A percentile compares a stretch with the other conserved stretches of the same genome.
These are phyloP conservation scores for Watsonalla cultraria DNA, from an alignment of 2,888 invertebrate species.

Conservation along the genomic window DNA sequence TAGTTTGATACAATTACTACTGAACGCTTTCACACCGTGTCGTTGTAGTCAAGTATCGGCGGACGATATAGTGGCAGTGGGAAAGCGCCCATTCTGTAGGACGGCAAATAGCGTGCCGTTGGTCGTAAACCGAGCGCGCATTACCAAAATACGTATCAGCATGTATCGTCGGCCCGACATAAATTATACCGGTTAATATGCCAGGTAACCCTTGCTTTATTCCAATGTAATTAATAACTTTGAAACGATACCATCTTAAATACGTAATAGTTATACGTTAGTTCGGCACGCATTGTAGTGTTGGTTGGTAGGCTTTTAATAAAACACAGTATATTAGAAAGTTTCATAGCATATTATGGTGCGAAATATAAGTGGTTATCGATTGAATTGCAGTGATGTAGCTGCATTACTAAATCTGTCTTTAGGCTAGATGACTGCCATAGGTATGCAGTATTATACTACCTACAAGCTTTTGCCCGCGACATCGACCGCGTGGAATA, in stretches of 20 bases:
- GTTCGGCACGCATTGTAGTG: not conserved
- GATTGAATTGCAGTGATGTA: too few species aligned
- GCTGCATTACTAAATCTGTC: too few species aligned
- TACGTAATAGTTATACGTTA: conserved; percentile 18
- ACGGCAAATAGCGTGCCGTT: conserved; percentile 45
- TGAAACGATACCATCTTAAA: conserved; percentile 56
- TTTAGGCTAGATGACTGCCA: too few species aligned
- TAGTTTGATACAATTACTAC: too few species aligned
- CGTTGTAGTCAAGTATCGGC: too few species aligned
- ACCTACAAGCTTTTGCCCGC: too few species aligned
- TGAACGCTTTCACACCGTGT: too few species aligned
- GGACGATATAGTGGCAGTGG: too few species aligned
- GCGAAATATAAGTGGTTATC: too few species aligned
- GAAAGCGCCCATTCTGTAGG: not conserved
- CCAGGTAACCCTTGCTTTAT: conserved; percentile 58
- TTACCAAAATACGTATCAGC: conserved; percentile 65
- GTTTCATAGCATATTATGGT: too few species aligned
- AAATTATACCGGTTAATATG: conserved; percentile 68
- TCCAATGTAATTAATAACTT: conserved; percentile 68
- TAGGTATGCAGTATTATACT: too few species aligned
- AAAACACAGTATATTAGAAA: not conserved
- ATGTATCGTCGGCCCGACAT: conserved; percentile 62
- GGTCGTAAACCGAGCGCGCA: conserved; percentile 56
- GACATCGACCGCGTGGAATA: too few species aligned
- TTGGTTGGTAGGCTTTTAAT: not conserved